Base-by-base conservation (phyloP, 53 echinoderm and acorn worm species). In the Temnopleurus reevesii region DNA sequence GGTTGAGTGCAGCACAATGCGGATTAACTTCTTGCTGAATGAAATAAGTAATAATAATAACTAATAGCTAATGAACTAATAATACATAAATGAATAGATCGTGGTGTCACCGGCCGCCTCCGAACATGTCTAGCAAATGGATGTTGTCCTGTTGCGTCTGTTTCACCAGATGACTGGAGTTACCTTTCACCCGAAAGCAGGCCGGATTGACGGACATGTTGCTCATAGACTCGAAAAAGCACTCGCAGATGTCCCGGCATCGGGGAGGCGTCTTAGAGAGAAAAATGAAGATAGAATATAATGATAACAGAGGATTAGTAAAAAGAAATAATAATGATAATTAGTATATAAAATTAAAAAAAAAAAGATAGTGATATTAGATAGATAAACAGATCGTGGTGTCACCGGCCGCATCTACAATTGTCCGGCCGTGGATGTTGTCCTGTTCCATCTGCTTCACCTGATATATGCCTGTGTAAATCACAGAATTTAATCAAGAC, bases 161-260 rank as follows among this genome's bases (percentile, higher is more conserved):
- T 51, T 47, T 45, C 53, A 35, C 66, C 34, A 66, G 23, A 71
- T 87, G 88, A 21, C 71, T 49, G 5, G 88, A 87, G 88, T 65
- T 87, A 2, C 88, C 88, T 53, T 87, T 87, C 66, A 87, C 34
- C 5, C 88, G 66, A 23, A 87, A 87, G 30, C 88, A 87, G 3
- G 12, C 71, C 34, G 66, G 53, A 2, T 51, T 66, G 31, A 87
- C 31, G 7, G 88, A 66, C 3, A 1, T 34, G 71, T 87, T 87
- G 5, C 24, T 36, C 88, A 87, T 66, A 13, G 88, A 46, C 31
- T 31, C 34, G 0, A 71, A 30, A 34, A 87, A 23, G 64, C 88
- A 87, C 5, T 87, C 88, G 18, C 88, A 87, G 47, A 87, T 33
- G 38, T 36, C 88, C 66, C 65, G 53, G 19, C 88, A 87, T 12